Evolutionary conservation across 2,888 invertebrate genomes (phyloP), one percentile per base, ranked within the genome.

Genomic region (Agrotis puta): DNA sequence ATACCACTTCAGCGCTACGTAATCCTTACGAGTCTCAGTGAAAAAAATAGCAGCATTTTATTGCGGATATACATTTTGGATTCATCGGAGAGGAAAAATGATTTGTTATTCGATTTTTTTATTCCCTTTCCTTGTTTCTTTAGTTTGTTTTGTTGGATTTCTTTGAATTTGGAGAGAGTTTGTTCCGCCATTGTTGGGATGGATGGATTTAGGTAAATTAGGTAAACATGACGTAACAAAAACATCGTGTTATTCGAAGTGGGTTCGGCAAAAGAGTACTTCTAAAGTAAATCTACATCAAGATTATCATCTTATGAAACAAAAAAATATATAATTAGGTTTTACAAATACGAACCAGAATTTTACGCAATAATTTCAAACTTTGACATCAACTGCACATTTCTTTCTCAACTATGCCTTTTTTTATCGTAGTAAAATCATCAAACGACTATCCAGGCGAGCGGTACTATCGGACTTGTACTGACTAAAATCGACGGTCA

Each of bases 1-100:
- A 83, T 83, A 85, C 67, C 70, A 77, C 77, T 80, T 74, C 57
- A 58, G 51, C 64, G 74, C 65, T 58, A 53, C 74, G 70, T 85
- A 80, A 83, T 75, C 73, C 72, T 54, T 59, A 71, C 62, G 66
- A 74, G 74, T 54, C 74, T 74, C 53, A 48, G 39, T 72, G 64
- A 67, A 85, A 75, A 73, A 85, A 80, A 83, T 77, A 66, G 47
- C 65, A 74, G 62, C 68, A 57, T 74, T 85, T 82, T 77, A 82
- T 77, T 77, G 64, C 45, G 53, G 51, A 57, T 75, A 73, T 70
- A 79, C 62, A 79, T 85, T 83, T 79, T 75, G 77, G 65, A 74
- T 74, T 51, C 72, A 22, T 56, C 56, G 77, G 77, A 67, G 71
- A 69, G 76, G 71, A 73, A 74, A 70, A 70, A 77, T 65, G 24